These are phyloP conservation scores for Cinclus cinclus DNA, from an alignment of 2,113 vertebrate species.

Conservation along the genomic window DNA sequence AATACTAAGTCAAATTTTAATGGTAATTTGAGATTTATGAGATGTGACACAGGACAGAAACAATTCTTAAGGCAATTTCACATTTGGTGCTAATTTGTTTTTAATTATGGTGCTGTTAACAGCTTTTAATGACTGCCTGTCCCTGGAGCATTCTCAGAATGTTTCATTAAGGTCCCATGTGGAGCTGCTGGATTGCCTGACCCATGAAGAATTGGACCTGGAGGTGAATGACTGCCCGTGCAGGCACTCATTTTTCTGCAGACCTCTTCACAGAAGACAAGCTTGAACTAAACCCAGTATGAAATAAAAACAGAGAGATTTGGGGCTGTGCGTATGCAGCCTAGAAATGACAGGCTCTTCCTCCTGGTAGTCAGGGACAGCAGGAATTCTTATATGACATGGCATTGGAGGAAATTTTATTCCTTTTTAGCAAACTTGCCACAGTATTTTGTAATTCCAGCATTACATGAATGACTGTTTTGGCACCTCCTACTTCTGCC, in stretches of 20 bases:
- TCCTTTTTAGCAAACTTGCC: not conserved
- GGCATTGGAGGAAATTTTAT: not conserved
- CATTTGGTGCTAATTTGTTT: slow-evolving; percentile 45
- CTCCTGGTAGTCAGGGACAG: not conserved
- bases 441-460: not conserved
- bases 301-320: not conserved
- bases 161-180: slow-evolving; percentile 4
- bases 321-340: not conserved
- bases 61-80: slow-evolving; percentile 35
- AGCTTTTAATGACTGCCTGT: not conserved
- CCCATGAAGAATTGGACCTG: slow-evolving; percentile 5
- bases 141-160: slow-evolving; percentile 13
- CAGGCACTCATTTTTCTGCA: not conserved
- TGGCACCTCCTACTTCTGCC: not conserved
- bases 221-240: not conserved
- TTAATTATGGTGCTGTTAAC: slow-evolving; percentile 30
- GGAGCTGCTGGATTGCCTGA: not conserved
- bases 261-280: not conserved
- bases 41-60: slow-evolving; percentile 11
- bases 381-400: not conserved
- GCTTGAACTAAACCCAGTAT: not conserved
- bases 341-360: not conserved
- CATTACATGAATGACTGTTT: not conserved
- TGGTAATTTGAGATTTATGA: slow-evolving; percentile 37
- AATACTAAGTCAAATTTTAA: slow-evolving; percentile 7